Percentiles rank a stretch among this genome's conserved stretches.
phyloP scores from a whole-genome alignment of 2,113 vertebrate genomes.

The Chamaetylas fuelleborni region DNA sequence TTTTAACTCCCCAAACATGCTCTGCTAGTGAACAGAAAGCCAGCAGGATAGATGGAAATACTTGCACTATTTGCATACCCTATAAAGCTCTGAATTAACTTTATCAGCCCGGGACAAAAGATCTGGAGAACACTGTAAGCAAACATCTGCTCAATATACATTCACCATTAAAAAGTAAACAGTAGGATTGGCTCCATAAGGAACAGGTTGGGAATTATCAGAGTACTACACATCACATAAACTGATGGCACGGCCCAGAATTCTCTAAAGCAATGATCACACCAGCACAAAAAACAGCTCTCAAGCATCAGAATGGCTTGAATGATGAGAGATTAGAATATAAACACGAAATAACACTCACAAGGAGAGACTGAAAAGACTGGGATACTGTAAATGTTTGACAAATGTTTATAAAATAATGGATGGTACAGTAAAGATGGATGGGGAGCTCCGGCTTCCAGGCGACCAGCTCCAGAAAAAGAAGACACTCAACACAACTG shows the following conservation, averaged over 20 bases:
- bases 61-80: neutral
- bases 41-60: neutral
- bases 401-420: neutral
- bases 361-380: neutral
- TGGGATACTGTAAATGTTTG: neutral
- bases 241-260: neutral
- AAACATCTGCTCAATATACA: slow-evolving; percentile 63
- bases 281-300: neutral
- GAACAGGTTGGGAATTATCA: slow-evolving; percentile 59
- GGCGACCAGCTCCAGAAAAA: neutral
- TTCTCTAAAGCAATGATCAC: neutral
- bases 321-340: neutral
- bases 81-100: slow-evolving; percentile 49
- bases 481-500: neutral
- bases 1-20: neutral
- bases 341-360: neutral
- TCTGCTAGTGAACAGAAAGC: neutral
- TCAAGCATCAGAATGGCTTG: neutral
- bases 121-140: slow-evolving; percentile 55
- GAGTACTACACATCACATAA: slow-evolving; percentile 7
- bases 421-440: neutral
- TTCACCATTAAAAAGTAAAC: slow-evolving; percentile 46
- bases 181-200: slow-evolving; percentile 36
- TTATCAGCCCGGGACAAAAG: slow-evolving; percentile 48
- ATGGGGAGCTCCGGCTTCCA: neutral